Conservation (phyloP, 2,113 vertebrate species). For the Leptodactylus fuscus region DNA sequence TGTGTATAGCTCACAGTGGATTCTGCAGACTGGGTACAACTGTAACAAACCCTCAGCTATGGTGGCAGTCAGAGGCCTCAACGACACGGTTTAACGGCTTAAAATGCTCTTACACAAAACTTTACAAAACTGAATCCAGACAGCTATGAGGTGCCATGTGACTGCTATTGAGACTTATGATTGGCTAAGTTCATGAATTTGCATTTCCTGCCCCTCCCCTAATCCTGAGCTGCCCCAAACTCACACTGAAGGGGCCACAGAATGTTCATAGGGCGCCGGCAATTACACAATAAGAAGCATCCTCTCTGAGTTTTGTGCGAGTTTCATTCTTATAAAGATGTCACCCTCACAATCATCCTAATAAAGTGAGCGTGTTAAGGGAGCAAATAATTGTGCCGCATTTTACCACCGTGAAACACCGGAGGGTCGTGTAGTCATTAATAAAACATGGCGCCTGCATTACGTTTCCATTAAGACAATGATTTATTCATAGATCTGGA, state of each 20-base stretch:
- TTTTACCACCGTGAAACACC: not conserved
- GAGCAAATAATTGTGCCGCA: not conserved
- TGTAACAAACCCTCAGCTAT: no score
- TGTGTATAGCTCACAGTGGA: no score
- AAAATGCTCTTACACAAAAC: no score
- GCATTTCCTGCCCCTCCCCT: no score
- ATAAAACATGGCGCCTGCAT: conserved; percentile 10
- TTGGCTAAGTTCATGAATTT: no score
- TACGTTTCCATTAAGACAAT: conserved; percentile 11
- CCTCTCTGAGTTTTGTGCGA: not conserved
- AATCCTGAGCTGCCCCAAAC: not conserved
- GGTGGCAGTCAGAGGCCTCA: no score
- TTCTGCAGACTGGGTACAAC: no score
- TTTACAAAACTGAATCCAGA: no score
- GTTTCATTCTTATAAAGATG: not conserved
- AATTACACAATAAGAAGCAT: not conserved
- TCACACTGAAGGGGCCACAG: no score
- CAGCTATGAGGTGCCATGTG: no score
- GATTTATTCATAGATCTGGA: conserved; percentile 23
- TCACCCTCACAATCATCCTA: not conserved
- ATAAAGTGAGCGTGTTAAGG: conserved; percentile 6
- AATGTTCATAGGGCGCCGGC: not conserved
- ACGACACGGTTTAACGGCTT: no score
- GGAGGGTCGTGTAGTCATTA: conserved; percentile 22
- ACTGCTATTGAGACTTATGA: no score